A percentile compares a stretch with the other conserved stretches of the same genome.
phyloP scores from a whole-genome alignment of 2,113 vertebrate genomes.

The Dicerorhinus sumatrensis region DNA sequence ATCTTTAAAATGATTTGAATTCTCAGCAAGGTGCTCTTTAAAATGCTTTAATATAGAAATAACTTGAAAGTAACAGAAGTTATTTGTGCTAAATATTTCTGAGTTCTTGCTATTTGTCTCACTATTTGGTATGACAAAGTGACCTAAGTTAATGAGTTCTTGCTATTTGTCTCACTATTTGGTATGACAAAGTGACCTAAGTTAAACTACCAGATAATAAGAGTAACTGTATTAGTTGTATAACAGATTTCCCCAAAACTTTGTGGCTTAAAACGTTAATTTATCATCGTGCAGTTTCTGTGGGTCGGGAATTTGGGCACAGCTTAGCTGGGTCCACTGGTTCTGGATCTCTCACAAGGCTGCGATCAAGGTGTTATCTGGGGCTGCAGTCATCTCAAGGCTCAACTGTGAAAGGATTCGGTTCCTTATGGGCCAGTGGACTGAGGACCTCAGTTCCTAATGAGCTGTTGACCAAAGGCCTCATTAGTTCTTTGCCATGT shows the following conservation, averaged over 20 bases:
- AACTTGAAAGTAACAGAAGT: slow-evolving; percentile 7
- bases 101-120: slow-evolving; percentile 6
- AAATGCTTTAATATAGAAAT: background rate
- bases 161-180: background rate
- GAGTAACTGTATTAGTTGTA: background rate
- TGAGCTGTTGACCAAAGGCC: background rate
- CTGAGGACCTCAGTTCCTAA: background rate
- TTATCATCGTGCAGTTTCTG: background rate
- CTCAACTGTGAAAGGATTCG: background rate
- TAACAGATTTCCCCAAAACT: background rate
- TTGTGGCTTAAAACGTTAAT: slow-evolving; percentile 36
- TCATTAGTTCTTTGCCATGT: background rate
- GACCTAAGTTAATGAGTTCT: slow-evolving; percentile 43
- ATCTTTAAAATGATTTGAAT: slow-evolving; percentile 38
- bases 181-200: slow-evolving; percentile 17
- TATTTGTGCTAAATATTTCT: slow-evolving; percentile 38
- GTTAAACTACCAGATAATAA: slow-evolving; percentile 32
- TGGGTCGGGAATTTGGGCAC: background rate
- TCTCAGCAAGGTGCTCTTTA: background rate
- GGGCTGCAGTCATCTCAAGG: background rate
- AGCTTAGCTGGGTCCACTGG: background rate
- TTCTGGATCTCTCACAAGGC: background rate
- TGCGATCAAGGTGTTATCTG: background rate
- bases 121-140: background rate
- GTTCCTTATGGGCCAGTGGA: background rate